These are phyloP conservation scores for Orthonyx spaldingii DNA, from an alignment of 2,113 vertebrate genomes.

Conservation along the genomic window DNA sequence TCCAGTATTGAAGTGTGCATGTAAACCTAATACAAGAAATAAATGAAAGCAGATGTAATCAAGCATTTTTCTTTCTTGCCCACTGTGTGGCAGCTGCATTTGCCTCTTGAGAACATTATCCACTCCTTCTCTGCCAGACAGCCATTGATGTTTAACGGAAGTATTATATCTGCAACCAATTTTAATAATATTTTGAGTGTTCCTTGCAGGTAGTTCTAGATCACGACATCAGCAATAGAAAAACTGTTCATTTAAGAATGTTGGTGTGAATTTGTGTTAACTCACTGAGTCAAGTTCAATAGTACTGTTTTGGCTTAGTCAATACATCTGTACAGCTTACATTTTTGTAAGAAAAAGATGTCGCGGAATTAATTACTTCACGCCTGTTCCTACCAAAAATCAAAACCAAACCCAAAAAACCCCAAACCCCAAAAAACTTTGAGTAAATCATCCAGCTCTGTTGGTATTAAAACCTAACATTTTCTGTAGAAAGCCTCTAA, in stretches of 20 bases:
- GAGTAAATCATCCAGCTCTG: neutral
- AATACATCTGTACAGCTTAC: neutral
- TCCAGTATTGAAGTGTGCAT: neutral
- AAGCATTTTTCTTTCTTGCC: neutral
- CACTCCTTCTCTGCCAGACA: neutral
- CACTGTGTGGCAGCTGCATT: neutral
- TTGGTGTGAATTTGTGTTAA: neutral
- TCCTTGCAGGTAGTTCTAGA: neutral
- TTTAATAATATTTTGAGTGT: neutral
- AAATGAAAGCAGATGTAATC: neutral
- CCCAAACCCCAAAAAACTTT: neutral
- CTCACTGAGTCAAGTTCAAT: neutral
- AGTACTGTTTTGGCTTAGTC: neutral
- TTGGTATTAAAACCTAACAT: neutral
- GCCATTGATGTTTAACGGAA: neutral
- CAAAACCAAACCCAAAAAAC: neutral
- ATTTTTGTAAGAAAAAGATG: neutral
- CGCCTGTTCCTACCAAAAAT: neutral
- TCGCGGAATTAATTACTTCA: neutral
- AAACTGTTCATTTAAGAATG: neutral
- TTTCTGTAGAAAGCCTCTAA: neutral
- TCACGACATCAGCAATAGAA: neutral
- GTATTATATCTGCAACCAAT: neutral
- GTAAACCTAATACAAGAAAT: neutral
- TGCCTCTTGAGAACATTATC: rapidly evolving